These are phyloP conservation scores for Pachliopta kotzebuea DNA, from an alignment of 2,888 invertebrate species.

Conservation along the genomic window DNA sequence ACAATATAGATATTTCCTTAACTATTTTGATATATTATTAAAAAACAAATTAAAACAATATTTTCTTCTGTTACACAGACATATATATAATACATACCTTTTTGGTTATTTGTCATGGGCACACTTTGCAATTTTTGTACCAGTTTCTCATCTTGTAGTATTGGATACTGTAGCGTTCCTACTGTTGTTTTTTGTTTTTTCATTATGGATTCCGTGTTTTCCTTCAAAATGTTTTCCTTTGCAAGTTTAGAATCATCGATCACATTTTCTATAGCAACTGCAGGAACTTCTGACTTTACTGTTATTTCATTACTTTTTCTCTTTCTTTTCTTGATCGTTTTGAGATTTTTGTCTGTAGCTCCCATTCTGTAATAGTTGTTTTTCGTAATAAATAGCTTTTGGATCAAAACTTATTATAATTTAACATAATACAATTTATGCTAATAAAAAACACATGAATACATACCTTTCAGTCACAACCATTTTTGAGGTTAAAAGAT, in stretches of 20 bases:
- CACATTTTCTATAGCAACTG: neutral
- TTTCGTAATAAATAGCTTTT: neutral
- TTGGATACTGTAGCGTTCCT: constrained; percentile 42
- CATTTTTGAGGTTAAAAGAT: constrained; percentile 4
- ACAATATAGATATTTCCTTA: no score
- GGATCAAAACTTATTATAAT: no score
- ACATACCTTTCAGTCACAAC: constrained; percentile 14
- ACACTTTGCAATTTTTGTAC: constrained; percentile 52
- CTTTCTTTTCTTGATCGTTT: constrained; percentile 14
- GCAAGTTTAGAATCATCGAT: constrained; percentile 1
- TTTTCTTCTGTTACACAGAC: no score
- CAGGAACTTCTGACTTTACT: neutral
- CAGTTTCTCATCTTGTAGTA: constrained; percentile 54
- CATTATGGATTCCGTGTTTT: constrained; percentile 1
- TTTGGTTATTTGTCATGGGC: constrained; percentile 63
- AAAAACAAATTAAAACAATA: no score
- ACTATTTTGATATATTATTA: no score
- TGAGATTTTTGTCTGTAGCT: constrained; percentile 12
- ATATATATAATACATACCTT: constrained; percentile 48
- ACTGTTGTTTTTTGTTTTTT: constrained; percentile 17
- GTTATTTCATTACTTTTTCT: constrained; percentile 13
- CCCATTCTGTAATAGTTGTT: constrained; percentile 13
- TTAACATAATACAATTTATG: neutral
- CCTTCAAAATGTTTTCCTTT: constrained; percentile 2
- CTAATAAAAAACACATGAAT: neutral